These are phyloP conservation scores for Uropsilus gracilis DNA, from an alignment of 2,113 vertebrate species.

Conservation along the genomic window DNA sequence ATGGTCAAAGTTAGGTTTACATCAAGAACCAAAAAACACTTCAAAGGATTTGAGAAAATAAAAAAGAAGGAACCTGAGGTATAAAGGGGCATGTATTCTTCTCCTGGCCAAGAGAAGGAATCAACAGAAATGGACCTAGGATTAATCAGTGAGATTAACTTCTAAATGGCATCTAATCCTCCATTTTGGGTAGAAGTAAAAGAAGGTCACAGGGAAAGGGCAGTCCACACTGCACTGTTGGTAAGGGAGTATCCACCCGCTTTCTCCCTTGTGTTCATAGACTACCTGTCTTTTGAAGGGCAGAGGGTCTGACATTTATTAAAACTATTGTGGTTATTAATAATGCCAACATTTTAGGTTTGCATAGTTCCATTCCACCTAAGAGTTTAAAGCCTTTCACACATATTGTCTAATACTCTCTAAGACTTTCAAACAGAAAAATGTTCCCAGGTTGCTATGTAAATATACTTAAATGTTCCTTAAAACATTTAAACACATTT, in stretches of 20 bases:
- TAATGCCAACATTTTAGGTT: background rate
- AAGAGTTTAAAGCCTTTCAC: slow-evolving; percentile 19
- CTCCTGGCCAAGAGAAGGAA: background rate
- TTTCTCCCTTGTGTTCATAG: background rate
- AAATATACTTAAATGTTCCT: background rate
- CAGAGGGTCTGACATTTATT: background rate
- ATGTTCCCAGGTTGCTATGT: background rate
- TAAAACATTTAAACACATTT: slow-evolving; percentile 7
- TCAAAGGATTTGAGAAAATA: background rate
- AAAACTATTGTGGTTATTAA: background rate
- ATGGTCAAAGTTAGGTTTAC: background rate
- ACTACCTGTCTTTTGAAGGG: background rate
- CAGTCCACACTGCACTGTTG: too few species aligned
- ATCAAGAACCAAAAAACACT: background rate
- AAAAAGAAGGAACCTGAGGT: background rate
- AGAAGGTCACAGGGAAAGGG: background rate
- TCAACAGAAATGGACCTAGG: background rate
- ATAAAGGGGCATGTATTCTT: background rate
- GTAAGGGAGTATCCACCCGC: too few species aligned
- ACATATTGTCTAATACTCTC: background rate
- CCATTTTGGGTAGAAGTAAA: background rate
- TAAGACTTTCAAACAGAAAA: slow-evolving; percentile 7
- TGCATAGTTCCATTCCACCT: background rate
- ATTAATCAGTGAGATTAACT: background rate
- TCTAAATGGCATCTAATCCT: background rate